Evolutionary conservation across 2,113 vertebrate species (phyloP).

Genomic region (Thamnophis sirtalis): DNA sequence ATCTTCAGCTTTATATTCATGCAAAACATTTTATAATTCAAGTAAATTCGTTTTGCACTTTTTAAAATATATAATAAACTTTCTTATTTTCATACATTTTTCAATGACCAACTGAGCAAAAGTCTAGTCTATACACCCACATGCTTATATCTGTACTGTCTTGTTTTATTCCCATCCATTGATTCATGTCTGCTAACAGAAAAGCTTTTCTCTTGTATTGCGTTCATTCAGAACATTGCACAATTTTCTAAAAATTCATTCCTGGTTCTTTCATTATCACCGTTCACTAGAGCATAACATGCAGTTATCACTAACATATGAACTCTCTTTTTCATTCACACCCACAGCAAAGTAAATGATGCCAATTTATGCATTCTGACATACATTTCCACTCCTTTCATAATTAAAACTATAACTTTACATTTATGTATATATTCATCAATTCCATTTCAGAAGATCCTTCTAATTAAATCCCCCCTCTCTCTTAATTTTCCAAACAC

Average conservation of each 20-base stretch:
- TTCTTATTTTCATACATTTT: neutral
- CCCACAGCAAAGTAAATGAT: neutral
- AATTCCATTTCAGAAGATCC: neutral
- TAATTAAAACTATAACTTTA: neutral
- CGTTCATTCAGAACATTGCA: neutral
- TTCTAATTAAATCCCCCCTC: neutral
- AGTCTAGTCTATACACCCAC: neutral
- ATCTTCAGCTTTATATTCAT: neutral
- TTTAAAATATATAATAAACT: neutral
- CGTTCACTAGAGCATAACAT: neutral
- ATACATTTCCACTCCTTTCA: neutral
- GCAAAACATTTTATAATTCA: neutral
- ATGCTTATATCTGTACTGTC: neutral
- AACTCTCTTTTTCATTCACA: neutral
- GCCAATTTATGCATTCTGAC: neutral
- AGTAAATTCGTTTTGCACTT: neutral
- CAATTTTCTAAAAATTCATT: neutral
- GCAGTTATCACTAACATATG: neutral
- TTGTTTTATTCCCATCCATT: neutral
- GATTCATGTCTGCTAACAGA: neutral
- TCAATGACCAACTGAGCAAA: neutral
- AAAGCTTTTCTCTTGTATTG: neutral
- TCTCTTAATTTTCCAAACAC: neutral
- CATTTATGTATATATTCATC: neutral
- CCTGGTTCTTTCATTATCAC: neutral